Percentiles rank a stretch among this genome's conserved stretches.
phyloP scores from a whole-genome alignment of 1,140 invertebrate genomes.

The Procambarus virginalis region DNA sequence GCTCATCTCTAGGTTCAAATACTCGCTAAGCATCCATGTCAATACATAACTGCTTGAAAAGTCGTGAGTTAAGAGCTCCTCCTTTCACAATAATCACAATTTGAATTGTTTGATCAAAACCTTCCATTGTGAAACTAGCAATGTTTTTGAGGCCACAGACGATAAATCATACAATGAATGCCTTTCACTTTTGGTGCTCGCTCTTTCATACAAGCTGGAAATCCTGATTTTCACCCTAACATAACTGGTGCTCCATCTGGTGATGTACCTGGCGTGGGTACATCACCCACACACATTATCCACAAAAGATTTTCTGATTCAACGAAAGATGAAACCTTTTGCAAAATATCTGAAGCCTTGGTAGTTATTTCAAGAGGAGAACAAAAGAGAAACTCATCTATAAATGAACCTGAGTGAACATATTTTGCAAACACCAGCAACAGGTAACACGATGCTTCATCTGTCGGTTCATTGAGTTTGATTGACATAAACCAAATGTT shows the following conservation, averaged over 20 bases:
- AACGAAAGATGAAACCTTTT: constrained; percentile 38
- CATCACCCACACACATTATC: constrained; percentile 27
- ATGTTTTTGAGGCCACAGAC: background rate
- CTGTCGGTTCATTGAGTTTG: constrained; percentile 15
- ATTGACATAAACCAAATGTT: constrained; percentile 30
- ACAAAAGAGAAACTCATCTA: constrained; percentile 15
- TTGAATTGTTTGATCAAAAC: constrained; percentile 7
- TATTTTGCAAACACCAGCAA: constrained; percentile 26
- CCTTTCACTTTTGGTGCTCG: constrained; percentile 39
- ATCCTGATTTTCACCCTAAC: constrained; percentile 30
- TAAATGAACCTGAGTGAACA: constrained; percentile 24
- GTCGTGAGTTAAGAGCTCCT: background rate
- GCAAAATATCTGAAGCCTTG: constrained; percentile 35
- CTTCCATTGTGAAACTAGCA: background rate
- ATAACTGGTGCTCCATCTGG: constrained; percentile 16
- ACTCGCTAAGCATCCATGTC: background rate
- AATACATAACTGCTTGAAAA: constrained; percentile 14
- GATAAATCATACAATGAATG: constrained; percentile 14
- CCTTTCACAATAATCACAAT: constrained; percentile 8
- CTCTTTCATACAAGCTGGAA: constrained; percentile 32
- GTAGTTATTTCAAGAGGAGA: constrained; percentile 38
- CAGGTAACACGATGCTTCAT: constrained; percentile 9
- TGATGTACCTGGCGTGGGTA: background rate
- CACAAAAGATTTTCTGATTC: constrained; percentile 49
- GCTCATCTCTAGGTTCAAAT: background rate